Evolutionary conservation across 2,797 vertebrate genomes (phyloP), one percentile per base, ranked within the genome.

Genomic region (Phrynocephalus forsythii): DNA sequence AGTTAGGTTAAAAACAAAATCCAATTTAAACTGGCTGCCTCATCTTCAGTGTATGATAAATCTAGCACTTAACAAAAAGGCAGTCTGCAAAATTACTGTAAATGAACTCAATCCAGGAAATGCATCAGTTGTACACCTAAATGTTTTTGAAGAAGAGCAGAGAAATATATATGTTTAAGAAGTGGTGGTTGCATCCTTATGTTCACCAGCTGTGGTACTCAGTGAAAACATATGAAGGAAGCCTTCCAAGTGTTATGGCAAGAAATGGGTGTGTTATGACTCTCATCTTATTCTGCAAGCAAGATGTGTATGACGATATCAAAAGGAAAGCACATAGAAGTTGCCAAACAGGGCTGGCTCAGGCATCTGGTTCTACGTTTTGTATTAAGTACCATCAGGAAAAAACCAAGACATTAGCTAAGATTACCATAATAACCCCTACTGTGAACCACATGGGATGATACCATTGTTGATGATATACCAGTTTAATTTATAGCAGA

Each of bases 1-100:
- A 90, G 79, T 84, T 92, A 88, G 56, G 85, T 92, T 91, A 87
- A 89, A 84, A 90, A 56, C 0, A 0, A 82, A 75, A 85, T 76
- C 48, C 89, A 67, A 79, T 92, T 91, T 78, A 85, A 82, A 86
- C 80, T 82, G 66, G 78, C 66, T 94, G 92, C 90, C 93, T 93
- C 85, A 28, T 66, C 82, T 88, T 85, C 81, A 91, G 82, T 38
- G 88, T 67, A 73, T 92, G 75, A 82, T 75, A 30, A 85, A 79
- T 84, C 84, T 87, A 87, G 68, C 56, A 83, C 56, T 79, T 56
- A 44, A n/a, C n/a, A 56, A 52, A 75, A 86, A 71, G 83, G 87
- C 81, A 91, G 89, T 88, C 90, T 83, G 92, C 85, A 82, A 88
- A 89, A 84, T 4, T 73, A 44, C 38, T 44, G 38, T 44, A 90